Evolutionary conservation across 1,140 invertebrate genomes (phyloP).

Genomic region (Orussus abietinus): DNA sequence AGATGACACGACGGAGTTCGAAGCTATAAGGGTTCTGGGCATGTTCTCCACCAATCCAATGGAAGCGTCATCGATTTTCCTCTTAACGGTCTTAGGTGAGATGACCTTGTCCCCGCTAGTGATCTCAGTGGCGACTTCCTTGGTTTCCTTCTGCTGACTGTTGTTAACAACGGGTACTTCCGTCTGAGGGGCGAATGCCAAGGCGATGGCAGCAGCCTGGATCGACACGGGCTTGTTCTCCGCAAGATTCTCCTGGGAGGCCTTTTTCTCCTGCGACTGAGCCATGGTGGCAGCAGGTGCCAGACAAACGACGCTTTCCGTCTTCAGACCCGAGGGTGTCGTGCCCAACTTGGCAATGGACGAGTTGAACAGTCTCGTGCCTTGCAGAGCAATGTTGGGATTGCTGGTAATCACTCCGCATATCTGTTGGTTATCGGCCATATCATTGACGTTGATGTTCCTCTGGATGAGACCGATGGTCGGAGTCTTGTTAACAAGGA

Average conservation of each 20-base stretch:
- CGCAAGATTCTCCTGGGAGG: constrained; percentile 23
- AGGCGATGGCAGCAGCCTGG: constrained; percentile 36
- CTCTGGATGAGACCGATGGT: constrained; percentile 40
- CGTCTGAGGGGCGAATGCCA: constrained; percentile 36
- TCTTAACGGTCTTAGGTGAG: constrained; percentile 42
- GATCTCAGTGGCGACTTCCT: constrained; percentile 27
- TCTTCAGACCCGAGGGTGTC: constrained; percentile 23
- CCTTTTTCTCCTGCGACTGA: constrained; percentile 30
- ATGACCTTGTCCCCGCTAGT: constrained; percentile 31
- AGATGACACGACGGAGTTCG: constrained; percentile 22
- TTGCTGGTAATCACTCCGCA: constrained; percentile 50
- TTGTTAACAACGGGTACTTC: constrained; percentile 30
- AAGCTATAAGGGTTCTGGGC: constrained; percentile 24
- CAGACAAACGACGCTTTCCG: constrained; percentile 41
- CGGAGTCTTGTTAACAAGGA: constrained; percentile 42
- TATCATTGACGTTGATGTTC: constrained; percentile 25
- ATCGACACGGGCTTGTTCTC: constrained; percentile 31
- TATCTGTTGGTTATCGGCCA: constrained; percentile 40
- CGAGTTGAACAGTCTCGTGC: constrained; percentile 45
- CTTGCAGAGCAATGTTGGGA: constrained; percentile 38
- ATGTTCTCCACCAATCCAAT: constrained; percentile 21
- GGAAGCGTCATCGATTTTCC: constrained; percentile 40
- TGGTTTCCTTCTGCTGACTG: constrained; percentile 29
- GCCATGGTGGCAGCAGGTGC: constrained; percentile 20
- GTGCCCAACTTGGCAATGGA: constrained; percentile 37